Percentiles rank a stretch among this genome's conserved stretches.
Conservation (phyloP, 1,140 invertebrate species). For the Fopius arisanus region DNA sequence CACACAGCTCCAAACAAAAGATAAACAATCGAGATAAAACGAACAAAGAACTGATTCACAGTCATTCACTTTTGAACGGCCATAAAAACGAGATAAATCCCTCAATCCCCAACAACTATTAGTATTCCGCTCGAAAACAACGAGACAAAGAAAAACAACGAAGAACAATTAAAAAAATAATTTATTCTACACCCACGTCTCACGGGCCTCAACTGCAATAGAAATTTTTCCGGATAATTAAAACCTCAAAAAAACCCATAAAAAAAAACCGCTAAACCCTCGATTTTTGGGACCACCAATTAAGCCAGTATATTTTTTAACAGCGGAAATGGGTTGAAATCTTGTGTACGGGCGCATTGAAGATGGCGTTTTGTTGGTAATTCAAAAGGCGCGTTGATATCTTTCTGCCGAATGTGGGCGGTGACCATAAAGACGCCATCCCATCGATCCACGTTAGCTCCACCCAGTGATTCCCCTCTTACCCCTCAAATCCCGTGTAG, state of each 20-base stretch:
- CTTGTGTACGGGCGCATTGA: neutral
- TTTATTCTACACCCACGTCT: no score
- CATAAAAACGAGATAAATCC: no score
- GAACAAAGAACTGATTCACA: no score
- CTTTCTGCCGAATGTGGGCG: slow-evolving; percentile 19
- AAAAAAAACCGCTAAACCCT: neutral
- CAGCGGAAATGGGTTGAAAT: slow-evolving; percentile 6
- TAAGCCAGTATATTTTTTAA: neutral
- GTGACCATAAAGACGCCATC: neutral
- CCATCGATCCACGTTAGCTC: neutral
- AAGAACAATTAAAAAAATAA: no score
- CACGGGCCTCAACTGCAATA: no score
- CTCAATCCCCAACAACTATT: neutral
- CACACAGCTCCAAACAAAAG: neutral
- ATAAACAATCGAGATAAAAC: neutral
- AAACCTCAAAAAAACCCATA: neutral
- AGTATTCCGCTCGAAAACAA: neutral
- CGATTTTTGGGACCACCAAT: neutral
- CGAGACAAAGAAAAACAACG: no score
- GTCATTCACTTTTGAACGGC: no score
- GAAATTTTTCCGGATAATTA: neutral
- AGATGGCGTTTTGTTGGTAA: slow-evolving; percentile 20
- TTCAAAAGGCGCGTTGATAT: slow-evolving; percentile 25
- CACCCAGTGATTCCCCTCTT: neutral
- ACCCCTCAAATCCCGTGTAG: neutral